Evolutionary conservation across 2,113 vertebrate species (phyloP).

Genomic region (Jacana jacana): DNA sequence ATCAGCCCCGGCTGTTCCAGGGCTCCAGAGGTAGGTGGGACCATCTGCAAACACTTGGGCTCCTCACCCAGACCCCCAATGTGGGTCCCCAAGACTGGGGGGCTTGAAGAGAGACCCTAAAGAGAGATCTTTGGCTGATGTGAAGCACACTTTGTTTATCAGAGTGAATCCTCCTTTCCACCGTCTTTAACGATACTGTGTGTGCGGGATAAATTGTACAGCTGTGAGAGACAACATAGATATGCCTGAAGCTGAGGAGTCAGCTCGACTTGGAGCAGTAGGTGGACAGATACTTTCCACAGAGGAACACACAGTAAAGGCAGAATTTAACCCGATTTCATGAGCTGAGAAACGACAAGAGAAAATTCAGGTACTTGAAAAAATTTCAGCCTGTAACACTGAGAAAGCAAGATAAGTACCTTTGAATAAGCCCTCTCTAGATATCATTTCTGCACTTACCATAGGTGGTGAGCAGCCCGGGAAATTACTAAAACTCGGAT

Average conservation of each 20-base stretch:
- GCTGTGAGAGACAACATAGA: neutral
- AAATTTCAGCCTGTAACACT: neutral
- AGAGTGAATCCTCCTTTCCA: neutral
- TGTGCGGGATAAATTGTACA: neutral
- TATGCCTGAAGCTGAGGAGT: neutral
- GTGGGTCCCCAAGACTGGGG: fast-evolving
- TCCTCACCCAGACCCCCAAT: neutral
- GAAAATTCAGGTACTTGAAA: neutral
- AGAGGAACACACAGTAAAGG: neutral
- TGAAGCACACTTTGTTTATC: neutral
- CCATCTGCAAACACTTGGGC: neutral
- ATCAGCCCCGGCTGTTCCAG: neutral
- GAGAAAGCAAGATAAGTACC: neutral
- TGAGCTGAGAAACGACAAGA: neutral
- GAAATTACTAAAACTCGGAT: neutral
- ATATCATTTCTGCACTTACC: neutral
- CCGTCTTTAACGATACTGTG: neutral
- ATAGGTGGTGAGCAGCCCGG: neutral
- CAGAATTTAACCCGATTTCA: neutral
- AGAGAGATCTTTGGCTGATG: neutral
- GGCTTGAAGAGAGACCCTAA: neutral
- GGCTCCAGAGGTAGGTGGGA: neutral
- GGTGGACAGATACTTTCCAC: neutral
- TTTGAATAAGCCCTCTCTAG: neutral
- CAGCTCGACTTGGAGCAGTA: neutral